phyloP scores from a whole-genome alignment of 2,797 vertebrate genomes.

The Ctenochaetus hawaiiensis region DNA sequence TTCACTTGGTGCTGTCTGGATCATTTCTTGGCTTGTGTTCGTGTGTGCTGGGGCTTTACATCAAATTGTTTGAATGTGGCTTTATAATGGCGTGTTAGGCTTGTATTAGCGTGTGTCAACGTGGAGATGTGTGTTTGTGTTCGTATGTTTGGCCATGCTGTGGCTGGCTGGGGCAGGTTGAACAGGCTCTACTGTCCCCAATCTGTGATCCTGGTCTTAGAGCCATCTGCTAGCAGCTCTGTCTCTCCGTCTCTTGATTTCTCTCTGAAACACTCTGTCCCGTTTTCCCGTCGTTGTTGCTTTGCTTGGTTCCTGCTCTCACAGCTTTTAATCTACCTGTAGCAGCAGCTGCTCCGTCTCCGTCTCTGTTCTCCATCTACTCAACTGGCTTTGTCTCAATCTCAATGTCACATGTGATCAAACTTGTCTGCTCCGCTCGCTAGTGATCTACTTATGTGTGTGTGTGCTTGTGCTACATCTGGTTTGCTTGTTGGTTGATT shows the following conservation, averaged over 20 bases:
- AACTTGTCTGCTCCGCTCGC: not conserved
- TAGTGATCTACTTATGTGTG: not conserved
- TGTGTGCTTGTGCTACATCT: not conserved
- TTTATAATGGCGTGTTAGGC: not conserved
- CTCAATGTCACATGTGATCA: slow-evolving; percentile 10
- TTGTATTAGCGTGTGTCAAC: slow-evolving; percentile 10
- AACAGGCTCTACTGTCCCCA: slow-evolving; percentile 63
- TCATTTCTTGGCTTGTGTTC: slow-evolving; percentile 16
- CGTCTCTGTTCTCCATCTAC: not conserved
- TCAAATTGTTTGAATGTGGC: slow-evolving; percentile 26
- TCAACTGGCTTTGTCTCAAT: slow-evolving; percentile 7
- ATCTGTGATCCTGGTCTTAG: slow-evolving; percentile 69
- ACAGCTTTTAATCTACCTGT: slow-evolving; percentile 17
- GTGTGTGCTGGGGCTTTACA: slow-evolving; percentile 6
- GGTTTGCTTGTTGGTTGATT: not conserved
- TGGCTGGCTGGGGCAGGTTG: slow-evolving; percentile 52
- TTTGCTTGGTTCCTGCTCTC: not conserved
- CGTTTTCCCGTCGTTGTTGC: slow-evolving; percentile 2
- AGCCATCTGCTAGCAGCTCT: slow-evolving; percentile 75
- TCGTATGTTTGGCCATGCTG: slow-evolving; percentile 26
- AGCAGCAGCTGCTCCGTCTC: slow-evolving; percentile 10
- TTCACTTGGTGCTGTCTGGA: slow-evolving; percentile 17
- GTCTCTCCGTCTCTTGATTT: slow-evolving; percentile 49
- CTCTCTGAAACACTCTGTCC: slow-evolving; percentile 30
- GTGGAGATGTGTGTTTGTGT: slow-evolving; percentile 22